Base-by-base conservation (phyloP, 1,140 invertebrate genomes). In the Halictus rubicundus region DNA sequence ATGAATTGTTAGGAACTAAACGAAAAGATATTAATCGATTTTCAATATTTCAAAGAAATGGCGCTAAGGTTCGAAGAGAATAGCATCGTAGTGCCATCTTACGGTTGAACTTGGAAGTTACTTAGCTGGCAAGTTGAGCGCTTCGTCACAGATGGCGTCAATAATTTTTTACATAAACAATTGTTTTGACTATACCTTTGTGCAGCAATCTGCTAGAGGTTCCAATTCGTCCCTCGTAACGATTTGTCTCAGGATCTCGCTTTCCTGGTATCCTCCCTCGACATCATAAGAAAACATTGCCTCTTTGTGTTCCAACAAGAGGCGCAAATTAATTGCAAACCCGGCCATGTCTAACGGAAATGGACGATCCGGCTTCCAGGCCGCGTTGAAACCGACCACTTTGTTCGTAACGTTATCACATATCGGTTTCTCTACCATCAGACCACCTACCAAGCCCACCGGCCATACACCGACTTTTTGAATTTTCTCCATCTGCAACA, bases 311-410 rank as follows among this genome's bases (percentile, higher is more conserved):
- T 96, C 93, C 4, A 97, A 92, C 27, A 99, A 94, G 16, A 98
- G 92, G 25, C 96, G 94, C 3, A 99, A 90, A 92, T 98, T 98
- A 19, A 99, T 96, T 21, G 98, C 98, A 93, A 99, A 99, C 1
- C 98, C 98, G 4, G 99, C 99, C 99, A 99, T 99, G 89, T 99
- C 99, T 39, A 99, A 96, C 7, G 99, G 98, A 94, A 99, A 99
- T 0, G 96, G 96, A 84, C 99, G 93, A 78, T 98, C 95, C 0
- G 97, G 96, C 84, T 97, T 96, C 97, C 97, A 99, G 4, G 94
- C 95, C 19, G 96, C 95, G 91, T 96, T 97, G 93, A 97, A 99
- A 14, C 97, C 96, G 23, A 94, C 94, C 3, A 99, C 97, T 92
- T 97, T 95, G 12, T 94, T 95, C 8, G 95, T 95, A 2, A 91